Evolutionary conservation across 2,888 invertebrate species (phyloP).

Genomic region (Lysandra bellargus): DNA sequence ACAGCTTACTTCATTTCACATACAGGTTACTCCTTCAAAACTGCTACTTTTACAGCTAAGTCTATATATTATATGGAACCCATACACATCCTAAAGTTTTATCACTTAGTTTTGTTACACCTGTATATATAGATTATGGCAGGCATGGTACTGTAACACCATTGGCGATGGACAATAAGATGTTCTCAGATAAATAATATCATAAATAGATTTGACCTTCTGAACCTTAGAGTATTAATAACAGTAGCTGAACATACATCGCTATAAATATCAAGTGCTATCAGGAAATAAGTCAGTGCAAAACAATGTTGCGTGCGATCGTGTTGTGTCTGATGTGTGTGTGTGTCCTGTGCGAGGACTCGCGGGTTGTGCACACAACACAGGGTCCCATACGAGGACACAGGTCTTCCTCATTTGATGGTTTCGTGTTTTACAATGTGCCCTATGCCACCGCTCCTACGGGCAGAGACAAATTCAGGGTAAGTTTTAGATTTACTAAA

Average conservation of each 20-base stretch:
- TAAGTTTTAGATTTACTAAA: slow-evolving; percentile 33
- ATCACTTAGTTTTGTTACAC: too few relatives aligned
- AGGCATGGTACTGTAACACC: not conserved
- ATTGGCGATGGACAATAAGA: not conserved
- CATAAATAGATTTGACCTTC: not conserved
- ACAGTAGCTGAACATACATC: not conserved
- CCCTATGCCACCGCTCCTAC: slow-evolving; percentile 61
- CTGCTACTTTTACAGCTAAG: too few relatives aligned
- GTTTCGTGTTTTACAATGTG: slow-evolving; percentile 53
- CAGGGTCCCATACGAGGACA: slow-evolving; percentile 55
- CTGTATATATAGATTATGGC: too few relatives aligned
- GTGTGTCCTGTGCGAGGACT: slow-evolving; percentile 30
- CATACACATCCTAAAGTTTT: too few relatives aligned
- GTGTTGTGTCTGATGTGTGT: not conserved
- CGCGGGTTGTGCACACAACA: slow-evolving; percentile 43
- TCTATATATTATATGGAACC: too few relatives aligned
- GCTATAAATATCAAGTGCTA: not conserved
- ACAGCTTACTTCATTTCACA: too few relatives aligned
- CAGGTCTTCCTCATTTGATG: slow-evolving; percentile 43
- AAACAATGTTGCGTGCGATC: slow-evolving; percentile 3
- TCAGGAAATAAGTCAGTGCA: not conserved
- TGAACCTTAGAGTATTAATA: not conserved
- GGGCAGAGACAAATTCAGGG: slow-evolving; percentile 53
- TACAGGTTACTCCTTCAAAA: too few relatives aligned
- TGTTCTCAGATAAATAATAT: not conserved